Conservation (phyloP, 2,888 invertebrate species). For the Drosophila kuntzei region DNA sequence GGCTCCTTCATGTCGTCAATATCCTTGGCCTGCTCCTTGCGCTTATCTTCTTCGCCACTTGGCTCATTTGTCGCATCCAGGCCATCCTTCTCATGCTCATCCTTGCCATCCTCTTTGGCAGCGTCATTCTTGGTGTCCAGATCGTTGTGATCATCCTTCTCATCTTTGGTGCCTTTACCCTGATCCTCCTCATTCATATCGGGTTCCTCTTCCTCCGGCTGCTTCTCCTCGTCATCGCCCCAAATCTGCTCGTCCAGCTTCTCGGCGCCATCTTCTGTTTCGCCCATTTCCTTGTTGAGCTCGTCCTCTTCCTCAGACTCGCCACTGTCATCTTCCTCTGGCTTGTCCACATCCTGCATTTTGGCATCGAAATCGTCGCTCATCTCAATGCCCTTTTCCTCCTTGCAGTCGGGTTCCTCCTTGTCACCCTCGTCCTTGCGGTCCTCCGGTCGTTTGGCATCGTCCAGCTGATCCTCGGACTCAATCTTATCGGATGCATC, state of each 20-base stretch:
- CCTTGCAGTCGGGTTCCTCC: constrained; percentile 91
- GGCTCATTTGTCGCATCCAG: constrained; percentile 84
- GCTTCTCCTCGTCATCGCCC: constrained; percentile 94
- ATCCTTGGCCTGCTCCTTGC: constrained; percentile 88
- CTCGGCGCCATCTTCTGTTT: constrained; percentile 94
- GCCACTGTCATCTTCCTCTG: constrained; percentile 87
- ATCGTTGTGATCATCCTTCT: constrained; percentile 87
- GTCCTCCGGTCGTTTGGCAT: constrained; percentile 92
- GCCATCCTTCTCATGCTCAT: constrained; percentile 86
- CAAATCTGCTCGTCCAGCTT: constrained; percentile 93
- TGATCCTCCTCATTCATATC: constrained; percentile 88
- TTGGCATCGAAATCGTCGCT: constrained; percentile 95
- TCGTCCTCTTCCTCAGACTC: constrained; percentile 91
- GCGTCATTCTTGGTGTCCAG: constrained; percentile 86
- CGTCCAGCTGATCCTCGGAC: constrained; percentile 96
- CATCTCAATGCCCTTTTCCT: constrained; percentile 97
- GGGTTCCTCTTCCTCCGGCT: constrained; percentile 88
- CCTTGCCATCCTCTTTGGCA: constrained; percentile 86
- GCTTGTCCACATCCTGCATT: constrained; percentile 89
- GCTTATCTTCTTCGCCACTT: constrained; percentile 78
- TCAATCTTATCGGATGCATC: constrained; percentile 96
- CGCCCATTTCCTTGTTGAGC: constrained; percentile 98
- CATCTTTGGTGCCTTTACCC: constrained; percentile 91
- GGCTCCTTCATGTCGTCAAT: constrained; percentile 94
- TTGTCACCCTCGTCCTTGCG: constrained; percentile 88